These are phyloP conservation scores for Drosophila kuntzei DNA, from an alignment of 2,888 invertebrate genomes.

Conservation along the genomic window DNA sequence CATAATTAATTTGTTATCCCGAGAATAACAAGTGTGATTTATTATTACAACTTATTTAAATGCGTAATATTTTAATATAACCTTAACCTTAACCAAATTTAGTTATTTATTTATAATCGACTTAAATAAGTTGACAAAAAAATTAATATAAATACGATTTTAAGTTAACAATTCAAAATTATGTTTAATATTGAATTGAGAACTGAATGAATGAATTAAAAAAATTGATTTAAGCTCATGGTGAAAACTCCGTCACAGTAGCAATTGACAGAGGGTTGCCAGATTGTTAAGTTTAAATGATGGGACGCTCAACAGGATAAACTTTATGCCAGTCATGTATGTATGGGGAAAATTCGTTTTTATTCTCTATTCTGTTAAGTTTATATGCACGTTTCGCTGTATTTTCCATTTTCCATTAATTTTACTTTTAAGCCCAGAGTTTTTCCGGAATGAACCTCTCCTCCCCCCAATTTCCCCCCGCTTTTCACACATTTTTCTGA, in stretches of 20 bases:
- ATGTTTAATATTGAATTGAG: neutral
- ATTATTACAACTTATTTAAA: neutral
- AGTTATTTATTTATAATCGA: neutral
- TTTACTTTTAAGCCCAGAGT: constrained; percentile 6
- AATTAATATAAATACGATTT: too few species aligned
- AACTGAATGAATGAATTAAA: too few species aligned
- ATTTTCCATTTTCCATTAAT: constrained; percentile 38
- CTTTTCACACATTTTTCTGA: neutral
- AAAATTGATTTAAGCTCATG: too few species aligned
- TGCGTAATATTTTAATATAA: neutral
- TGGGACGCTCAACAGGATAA: neutral
- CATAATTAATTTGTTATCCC: neutral
- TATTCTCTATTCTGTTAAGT: constrained; percentile 4
- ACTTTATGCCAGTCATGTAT: constrained; percentile 11
- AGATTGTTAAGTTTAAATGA: neutral
- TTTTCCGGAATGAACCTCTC: neutral
- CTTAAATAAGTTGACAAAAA: too few species aligned
- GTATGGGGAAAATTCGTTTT: neutral
- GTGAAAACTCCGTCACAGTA: neutral
- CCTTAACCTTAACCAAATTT: neutral
- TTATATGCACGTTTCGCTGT: constrained; percentile 2
- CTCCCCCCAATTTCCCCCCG: neutral
- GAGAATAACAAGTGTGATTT: neutral
- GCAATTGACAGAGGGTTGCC: constrained; percentile 3
- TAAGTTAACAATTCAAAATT: too few species aligned